Percentiles rank a stretch among this genome's conserved stretches.
phyloP scores from a whole-genome alignment of 2,113 vertebrate genomes.

The Calidris pygmaea region DNA sequence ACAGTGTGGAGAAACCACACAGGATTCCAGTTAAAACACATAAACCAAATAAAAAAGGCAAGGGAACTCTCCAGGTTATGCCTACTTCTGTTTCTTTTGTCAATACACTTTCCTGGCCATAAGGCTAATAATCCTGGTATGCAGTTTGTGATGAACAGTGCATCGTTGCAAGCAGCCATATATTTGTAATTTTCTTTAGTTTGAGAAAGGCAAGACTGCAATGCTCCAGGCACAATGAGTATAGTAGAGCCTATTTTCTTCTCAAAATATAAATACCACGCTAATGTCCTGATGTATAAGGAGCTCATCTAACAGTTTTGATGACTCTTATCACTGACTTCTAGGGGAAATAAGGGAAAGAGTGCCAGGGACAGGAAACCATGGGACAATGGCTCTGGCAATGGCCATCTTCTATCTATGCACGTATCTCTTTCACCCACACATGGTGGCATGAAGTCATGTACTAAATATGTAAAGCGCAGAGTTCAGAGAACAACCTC shows the following conservation, averaged over 20 bases:
- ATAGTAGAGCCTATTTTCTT: background rate
- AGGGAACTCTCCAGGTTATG: background rate
- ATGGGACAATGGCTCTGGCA: background rate
- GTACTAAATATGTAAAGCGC: background rate
- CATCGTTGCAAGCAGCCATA: background rate
- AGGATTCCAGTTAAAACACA: background rate
- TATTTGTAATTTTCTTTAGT: background rate
- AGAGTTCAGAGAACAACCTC: background rate
- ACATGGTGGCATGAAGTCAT: background rate
- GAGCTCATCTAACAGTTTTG: background rate
- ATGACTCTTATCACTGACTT: background rate
- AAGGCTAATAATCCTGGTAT: background rate
- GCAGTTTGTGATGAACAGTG: background rate
- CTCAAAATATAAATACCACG: background rate
- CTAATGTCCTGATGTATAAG: background rate
- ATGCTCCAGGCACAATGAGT: background rate
- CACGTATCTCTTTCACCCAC: background rate
- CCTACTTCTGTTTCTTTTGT: background rate
- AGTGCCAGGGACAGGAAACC: background rate
- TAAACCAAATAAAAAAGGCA: background rate
- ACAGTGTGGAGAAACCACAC: background rate
- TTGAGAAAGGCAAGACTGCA: background rate
- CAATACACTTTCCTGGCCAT: background rate
- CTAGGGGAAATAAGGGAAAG: background rate
- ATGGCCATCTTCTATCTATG: background rate